Percentiles rank a stretch among this genome's conserved stretches.
These are phyloP conservation scores for Melanotaenia boesemani DNA, from an alignment of 2,797 vertebrate genomes.

Conservation along the genomic window DNA sequence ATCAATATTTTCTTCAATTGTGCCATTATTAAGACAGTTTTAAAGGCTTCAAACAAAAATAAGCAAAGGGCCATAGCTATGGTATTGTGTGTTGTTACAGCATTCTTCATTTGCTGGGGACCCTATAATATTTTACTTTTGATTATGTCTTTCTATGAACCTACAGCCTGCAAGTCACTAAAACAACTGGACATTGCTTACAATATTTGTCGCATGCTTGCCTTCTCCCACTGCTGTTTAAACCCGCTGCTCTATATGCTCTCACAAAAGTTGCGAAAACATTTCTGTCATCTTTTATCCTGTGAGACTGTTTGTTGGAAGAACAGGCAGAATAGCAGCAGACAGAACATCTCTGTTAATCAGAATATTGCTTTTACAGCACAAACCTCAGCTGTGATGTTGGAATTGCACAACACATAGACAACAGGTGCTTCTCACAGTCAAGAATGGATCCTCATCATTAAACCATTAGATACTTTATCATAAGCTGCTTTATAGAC, in stretches of 20 bases:
- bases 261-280: conserved; percentile 58
- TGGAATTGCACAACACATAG: not conserved
- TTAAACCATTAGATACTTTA: no score
- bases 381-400: not conserved
- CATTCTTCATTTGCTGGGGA: conserved; percentile 81
- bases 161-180: accelerated
- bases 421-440: no score
- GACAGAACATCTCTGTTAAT: conserved; percentile 1
- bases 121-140: conserved; percentile 73
- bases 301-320: conserved; percentile 11
- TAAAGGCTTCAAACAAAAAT: conserved; percentile 47
- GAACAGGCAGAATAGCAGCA: not conserved
- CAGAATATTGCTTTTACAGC: conserved; percentile 15
- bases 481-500: no score
- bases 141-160: not conserved
- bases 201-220: conserved; percentile 63
- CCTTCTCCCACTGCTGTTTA: conserved; percentile 81
- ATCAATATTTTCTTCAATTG: conserved; percentile 77
- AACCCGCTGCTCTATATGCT: conserved; percentile 79
- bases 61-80: conserved; percentile 65
- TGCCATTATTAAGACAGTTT: conserved; percentile 70
- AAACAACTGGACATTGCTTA: not conserved
- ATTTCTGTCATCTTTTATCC: conserved; percentile 56
- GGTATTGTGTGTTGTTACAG: conserved; percentile 69
- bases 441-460: no score